phyloP scores from a whole-genome alignment of 2,888 invertebrate species.

The Chironomus riparius region DNA sequence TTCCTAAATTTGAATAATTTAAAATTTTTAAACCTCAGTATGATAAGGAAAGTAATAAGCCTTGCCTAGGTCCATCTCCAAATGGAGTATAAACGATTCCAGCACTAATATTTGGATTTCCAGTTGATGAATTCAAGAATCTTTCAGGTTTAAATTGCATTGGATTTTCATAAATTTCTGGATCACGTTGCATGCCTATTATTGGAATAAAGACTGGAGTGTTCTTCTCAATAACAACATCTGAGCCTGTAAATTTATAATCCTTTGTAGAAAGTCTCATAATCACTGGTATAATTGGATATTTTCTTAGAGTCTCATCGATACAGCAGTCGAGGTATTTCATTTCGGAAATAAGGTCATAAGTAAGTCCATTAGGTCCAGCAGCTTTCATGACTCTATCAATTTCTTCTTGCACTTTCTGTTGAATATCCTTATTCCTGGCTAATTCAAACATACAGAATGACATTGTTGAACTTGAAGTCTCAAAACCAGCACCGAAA shows the following conservation, averaged over 20 bases:
- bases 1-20: not conserved
- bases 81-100: not conserved
- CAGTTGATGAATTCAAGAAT: conserved; percentile 10
- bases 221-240: not conserved
- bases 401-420: conserved; percentile 37
- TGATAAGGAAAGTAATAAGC: not conserved
- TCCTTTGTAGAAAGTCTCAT: not conserved
- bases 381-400: conserved; percentile 28
- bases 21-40: not conserved
- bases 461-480: conserved; percentile 40
- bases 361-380: conserved; percentile 26
- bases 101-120: conserved; percentile 28
- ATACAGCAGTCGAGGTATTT: conserved; percentile 29
- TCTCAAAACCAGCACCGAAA: conserved; percentile 43
- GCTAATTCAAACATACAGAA: conserved; percentile 42
- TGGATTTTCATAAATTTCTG: not conserved
- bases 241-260: not conserved
- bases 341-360: conserved; percentile 29
- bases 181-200: not conserved
- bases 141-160: not conserved
- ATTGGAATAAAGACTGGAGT: conserved; percentile 13
- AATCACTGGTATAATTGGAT: conserved; percentile 4
- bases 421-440: conserved; percentile 38
- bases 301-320: conserved; percentile 28
- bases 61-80: not conserved